These are phyloP conservation scores for Nestor notabilis DNA, from an alignment of 2,113 vertebrate species.

Conservation along the genomic window DNA sequence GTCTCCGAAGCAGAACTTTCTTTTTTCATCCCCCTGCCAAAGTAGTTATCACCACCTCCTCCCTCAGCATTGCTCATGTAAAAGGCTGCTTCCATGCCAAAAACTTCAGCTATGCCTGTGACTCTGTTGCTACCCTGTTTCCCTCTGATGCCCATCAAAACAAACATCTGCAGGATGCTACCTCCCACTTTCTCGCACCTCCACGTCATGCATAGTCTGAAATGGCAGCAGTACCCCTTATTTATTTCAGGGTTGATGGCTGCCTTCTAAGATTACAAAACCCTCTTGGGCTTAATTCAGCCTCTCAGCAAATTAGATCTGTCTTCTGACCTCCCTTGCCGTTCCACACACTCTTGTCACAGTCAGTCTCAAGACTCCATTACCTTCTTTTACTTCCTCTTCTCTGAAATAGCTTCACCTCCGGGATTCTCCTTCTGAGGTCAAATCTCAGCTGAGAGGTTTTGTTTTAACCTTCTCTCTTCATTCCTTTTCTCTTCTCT, in stretches of 20 bases:
- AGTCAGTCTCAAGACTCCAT: neutral
- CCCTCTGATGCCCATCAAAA: neutral
- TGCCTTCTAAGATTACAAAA: neutral
- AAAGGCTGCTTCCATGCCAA: neutral
- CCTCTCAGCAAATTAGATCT: neutral
- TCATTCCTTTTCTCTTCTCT: conserved; percentile 59
- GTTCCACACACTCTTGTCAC: neutral
- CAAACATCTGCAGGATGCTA: neutral
- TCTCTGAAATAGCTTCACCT: conserved; percentile 18
- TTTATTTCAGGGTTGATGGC: neutral
- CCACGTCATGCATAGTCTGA: accelerated
- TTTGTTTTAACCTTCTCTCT: conserved; percentile 37
- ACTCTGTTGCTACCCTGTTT: neutral
- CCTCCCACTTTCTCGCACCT: neutral
- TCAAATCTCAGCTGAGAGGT: conserved; percentile 5
- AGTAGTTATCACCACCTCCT: neutral
- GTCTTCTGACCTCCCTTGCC: neutral
- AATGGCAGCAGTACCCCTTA: neutral
- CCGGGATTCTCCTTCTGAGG: neutral
- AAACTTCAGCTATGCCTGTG: neutral
- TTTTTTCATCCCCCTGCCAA: neutral
- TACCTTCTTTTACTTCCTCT: conserved; percentile 34
- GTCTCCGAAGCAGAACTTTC: neutral
- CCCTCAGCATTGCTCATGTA: neutral
- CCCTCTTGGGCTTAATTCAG: neutral